Evolutionary conservation across 2,113 vertebrate genomes (phyloP), one percentile per base, ranked within the genome.

Genomic region (Corythornis vintsioides): DNA sequence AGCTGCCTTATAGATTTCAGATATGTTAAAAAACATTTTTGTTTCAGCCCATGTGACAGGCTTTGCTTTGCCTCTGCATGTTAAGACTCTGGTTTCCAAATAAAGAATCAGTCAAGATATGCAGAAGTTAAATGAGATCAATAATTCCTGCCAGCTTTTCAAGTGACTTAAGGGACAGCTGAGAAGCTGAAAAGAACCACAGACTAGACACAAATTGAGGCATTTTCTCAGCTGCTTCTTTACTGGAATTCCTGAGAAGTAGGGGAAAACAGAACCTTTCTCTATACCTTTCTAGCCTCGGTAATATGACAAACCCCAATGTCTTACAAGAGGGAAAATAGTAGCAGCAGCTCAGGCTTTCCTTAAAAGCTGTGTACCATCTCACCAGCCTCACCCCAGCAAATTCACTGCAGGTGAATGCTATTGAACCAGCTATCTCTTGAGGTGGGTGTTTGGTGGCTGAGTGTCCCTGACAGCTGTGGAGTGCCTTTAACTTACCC

Each of bases 81-180:
- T 87, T 81, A 79, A 77, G 47, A 77, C 33, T 84, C 61, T 50
- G 29, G 17, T 79, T 82, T 83, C 71, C 89, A 92, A 88, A 92
- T 52, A 89, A 81, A 75, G 47, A 93, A 75, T 86, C 70, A 69
- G 45, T 87, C 63, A 86, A 92, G 78, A 85, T 75, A 82, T 63
- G 76, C 33, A 70, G 86, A 89, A 29, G 31, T 74, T 79, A 92
- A 92, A 90, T 55, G 50, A 84, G 50, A 94, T 89, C 94, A 91
- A 59, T 95, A 92, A 55, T 57, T 87, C 74, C 55, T 76, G 92
- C 77, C 92, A 76, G 67, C 55, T 85, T 89, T 89, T 76, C 83
- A 90, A 87, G 38, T 40, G 52, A 86, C 65, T 90, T 65, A 89
- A 90, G 64, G 90, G 59, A 38, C 74, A 89, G 38, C 50, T 40